These are phyloP conservation scores for Cordilura impudica DNA, from an alignment of 2,888 invertebrate species.

Conservation along the genomic window DNA sequence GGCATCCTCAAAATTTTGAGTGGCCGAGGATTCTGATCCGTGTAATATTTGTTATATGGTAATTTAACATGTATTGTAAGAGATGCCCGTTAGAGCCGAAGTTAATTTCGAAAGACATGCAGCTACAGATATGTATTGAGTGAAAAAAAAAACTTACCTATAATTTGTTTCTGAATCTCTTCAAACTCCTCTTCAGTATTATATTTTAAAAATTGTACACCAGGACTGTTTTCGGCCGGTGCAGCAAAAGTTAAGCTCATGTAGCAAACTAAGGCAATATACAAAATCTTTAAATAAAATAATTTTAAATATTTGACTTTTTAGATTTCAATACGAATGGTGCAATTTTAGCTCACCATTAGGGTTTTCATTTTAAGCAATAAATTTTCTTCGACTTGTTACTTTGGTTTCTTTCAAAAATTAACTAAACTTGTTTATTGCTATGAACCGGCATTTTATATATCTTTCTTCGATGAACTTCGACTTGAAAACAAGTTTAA, in stretches of 20 bases:
- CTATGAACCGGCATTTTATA: conserved; percentile 26
- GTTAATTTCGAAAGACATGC: no score
- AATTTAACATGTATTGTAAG: no score
- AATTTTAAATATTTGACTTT: background rate
- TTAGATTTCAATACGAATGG: background rate
- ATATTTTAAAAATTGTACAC: conserved; percentile 68
- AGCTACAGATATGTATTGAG: no score
- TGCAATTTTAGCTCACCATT: conserved; percentile 11
- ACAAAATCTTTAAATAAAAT: conserved; percentile 27
- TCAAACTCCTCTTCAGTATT: conserved; percentile 69
- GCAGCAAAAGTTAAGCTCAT: conserved; percentile 53
- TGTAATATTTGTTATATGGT: no score
- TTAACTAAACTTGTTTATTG: conserved; percentile 21
- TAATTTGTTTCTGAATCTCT: conserved; percentile 68
- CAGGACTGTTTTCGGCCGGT: conserved; percentile 60
- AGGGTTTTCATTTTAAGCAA: conserved; percentile 37
- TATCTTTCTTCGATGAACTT: conserved; percentile 4
- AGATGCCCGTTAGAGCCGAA: no score
- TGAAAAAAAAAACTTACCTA: conserved; percentile 59
- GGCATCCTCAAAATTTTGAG: no score
- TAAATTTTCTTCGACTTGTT: background rate
- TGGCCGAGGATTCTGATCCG: no score
- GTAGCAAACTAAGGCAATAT: conserved; percentile 38
- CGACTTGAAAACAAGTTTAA: conserved; percentile 23
- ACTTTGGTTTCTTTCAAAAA: background rate